Conservation (phyloP, 2,797 vertebrate genomes). For the Parotocinclus haroldoi region DNA sequence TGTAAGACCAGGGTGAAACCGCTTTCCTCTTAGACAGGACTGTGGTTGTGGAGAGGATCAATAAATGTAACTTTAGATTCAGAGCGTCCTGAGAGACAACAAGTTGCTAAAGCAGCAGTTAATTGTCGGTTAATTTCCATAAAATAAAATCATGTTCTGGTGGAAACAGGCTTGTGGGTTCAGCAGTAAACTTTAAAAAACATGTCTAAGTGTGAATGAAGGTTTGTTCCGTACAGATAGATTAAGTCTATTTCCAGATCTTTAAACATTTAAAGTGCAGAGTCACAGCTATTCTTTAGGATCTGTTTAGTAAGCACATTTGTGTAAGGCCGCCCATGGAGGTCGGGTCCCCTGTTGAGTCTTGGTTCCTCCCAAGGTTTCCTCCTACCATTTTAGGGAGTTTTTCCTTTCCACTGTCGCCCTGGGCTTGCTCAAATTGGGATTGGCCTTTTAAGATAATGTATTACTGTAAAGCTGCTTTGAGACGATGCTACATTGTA, state of each 20-base stretch:
- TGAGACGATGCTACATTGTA: too few species aligned
- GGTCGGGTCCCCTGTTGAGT: too few species aligned
- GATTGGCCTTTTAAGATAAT: too few species aligned
- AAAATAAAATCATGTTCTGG: neutral
- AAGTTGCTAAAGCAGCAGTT: neutral
- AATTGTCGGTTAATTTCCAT: neutral
- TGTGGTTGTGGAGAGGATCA: neutral
- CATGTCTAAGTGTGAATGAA: neutral
- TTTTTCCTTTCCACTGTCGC: too few species aligned
- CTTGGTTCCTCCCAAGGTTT: too few species aligned
- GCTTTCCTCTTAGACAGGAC: neutral
- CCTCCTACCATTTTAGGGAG: too few species aligned
- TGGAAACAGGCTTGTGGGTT: constrained; percentile 1
- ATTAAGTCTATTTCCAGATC: neutral
- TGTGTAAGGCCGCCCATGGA: too few species aligned
- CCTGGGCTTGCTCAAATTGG: too few species aligned
- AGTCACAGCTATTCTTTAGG: too few species aligned
- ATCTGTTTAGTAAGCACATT: too few species aligned
- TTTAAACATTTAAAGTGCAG: neutral
- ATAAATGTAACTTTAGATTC: constrained; percentile 17
- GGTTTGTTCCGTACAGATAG: neutral
- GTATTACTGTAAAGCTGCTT: too few species aligned
- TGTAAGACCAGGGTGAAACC: neutral
- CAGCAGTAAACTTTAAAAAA: neutral
- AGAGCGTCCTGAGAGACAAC: neutral